Base-by-base conservation (phyloP, 37 sponge, comb jelly and placozoan genomes). In the Halichondria panicea region DNA sequence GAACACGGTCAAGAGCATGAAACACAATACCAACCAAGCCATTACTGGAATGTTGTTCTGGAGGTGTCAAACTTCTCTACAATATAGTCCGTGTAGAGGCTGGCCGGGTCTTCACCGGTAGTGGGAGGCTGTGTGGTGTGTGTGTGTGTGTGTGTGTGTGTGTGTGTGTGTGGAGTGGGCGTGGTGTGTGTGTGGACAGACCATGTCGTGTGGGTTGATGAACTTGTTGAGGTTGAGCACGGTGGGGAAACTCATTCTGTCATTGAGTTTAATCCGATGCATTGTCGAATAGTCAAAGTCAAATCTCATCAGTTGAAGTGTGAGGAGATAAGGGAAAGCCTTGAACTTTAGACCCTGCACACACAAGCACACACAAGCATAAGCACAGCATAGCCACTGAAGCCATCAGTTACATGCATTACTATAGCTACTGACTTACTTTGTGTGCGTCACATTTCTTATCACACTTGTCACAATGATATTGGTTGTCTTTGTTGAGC, bases 281-380 rank as follows among this genome's bases (percentile, higher is more conserved):
- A 96, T 77, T 19, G 97, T 93, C 36, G 81, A 28, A 50, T 93
- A 93, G 64, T 96, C 97, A 77, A 96, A 90, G 59, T 89, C 93
- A 79, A 96, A 96, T 63, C 97, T 67, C 78, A 93, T 96, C 70
- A 96, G 69, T 76, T 96, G 97, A 32, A 96, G 43, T 9, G 94
- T 96, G 36, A 96, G 82, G 30, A 96, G 76, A 46, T 96, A 87
- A 0, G 97, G 97, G 25, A 96, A 96, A 0, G 57, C 37, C 21
- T 67, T 90, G 79, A 96, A 96, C 91, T 90, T 93, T 34, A 96
- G 45, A 8, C 97, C 97, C 96, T 95, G 55, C 24, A 59, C 4
- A 63, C 36, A 63, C 19, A 32, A 30, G 58, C 37, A 77, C 27
- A 73, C 45, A 67, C 68, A 67, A 15, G 35, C 40, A 65, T 13